Evolutionary conservation across 1,140 invertebrate genomes (phyloP), one percentile per base, ranked within the genome.

Genomic region (Musca domestica): DNA sequence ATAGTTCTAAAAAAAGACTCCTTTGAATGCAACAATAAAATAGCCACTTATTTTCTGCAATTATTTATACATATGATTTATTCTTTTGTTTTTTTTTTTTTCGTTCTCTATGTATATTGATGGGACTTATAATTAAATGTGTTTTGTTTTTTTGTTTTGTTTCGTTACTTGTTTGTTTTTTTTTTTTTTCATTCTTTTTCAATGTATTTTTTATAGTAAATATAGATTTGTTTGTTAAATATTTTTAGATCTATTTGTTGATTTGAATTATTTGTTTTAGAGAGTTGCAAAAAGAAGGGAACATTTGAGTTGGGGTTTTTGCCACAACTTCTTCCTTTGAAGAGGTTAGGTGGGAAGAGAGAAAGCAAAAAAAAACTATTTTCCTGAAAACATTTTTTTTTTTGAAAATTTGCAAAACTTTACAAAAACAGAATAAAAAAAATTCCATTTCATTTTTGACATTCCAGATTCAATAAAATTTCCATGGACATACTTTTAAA

Each of bases 81-180:
- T 64, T 61, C 15, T 25, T 20, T 64, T 20, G 64, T 51, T 51
- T 51, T 51, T n/a, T 51, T 51, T 17, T 19, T 51, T 20, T 17
- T 51, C 15, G 41, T 51, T 51, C 19, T 61, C 30, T 34, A 19
- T 41, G 34, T 61, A 61, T 61, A 61, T 61, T 61, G 34, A 61
- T 61, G 56, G 19, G 56, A 19, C 56, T 61, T 61, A 61, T 41
- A 27, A 61, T 41, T 61, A 58, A 58, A 58, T 58, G 54, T 58
- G 23, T 51, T 30, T 61, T 61, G 52, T 72, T 30, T 66, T 41
- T 68, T 61, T 68, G 25, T 64, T 51, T 27, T 69, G 68, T 56
- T 71, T 27, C 67, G 68, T 56, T 71, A 66, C 64, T 68, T 71
- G 66, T 70, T 48, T 73, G 14, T 61, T 23, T 64, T 27, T 69